Evolutionary conservation across 2,113 vertebrate genomes (phyloP).

Genomic region (Platichthys flesus): DNA sequence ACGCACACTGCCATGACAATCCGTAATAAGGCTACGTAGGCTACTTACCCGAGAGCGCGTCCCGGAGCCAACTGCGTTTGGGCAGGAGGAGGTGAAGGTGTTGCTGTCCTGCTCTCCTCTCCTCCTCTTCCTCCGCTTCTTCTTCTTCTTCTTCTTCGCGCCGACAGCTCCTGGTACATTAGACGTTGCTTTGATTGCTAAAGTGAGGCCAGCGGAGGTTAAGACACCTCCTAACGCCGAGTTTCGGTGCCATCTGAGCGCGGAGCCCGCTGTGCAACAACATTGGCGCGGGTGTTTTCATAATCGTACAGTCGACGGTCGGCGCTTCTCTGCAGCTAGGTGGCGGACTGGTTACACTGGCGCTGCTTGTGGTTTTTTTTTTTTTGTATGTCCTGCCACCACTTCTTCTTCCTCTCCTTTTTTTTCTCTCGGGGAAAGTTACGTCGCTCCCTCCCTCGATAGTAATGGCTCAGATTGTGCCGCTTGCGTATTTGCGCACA

Average conservation of each 20-base stretch:
- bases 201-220: constrained; percentile 64
- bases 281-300: constrained; percentile 82
- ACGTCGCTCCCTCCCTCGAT: constrained; percentile 64
- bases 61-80: constrained; percentile 77
- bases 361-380: neutral
- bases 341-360: constrained; percentile 70
- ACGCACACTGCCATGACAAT: constrained; percentile 70
- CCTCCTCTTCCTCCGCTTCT: constrained; percentile 13
- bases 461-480: constrained; percentile 52
- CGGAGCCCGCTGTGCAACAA: constrained; percentile 69
- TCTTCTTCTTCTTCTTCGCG: constrained; percentile 34
- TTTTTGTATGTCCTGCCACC: neutral
- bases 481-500: constrained; percentile 23
- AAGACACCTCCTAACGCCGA: constrained; percentile 67
- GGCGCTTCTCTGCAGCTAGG: constrained; percentile 76
- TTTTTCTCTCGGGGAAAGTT: constrained; percentile 71
- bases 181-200: constrained; percentile 72
- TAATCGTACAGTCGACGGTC: constrained; percentile 68
- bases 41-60: constrained; percentile 80
- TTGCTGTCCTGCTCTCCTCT: constrained; percentile 58
- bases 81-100: constrained; percentile 68
- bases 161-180: constrained; percentile 54
- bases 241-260: constrained; percentile 64
- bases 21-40: constrained; percentile 75
- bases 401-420: constrained; percentile 22